A percentile compares a stretch with the other conserved stretches of the same genome.
Conservation (phyloP, 2,113 vertebrate genomes). For the Lophotis ruficrista region DNA sequence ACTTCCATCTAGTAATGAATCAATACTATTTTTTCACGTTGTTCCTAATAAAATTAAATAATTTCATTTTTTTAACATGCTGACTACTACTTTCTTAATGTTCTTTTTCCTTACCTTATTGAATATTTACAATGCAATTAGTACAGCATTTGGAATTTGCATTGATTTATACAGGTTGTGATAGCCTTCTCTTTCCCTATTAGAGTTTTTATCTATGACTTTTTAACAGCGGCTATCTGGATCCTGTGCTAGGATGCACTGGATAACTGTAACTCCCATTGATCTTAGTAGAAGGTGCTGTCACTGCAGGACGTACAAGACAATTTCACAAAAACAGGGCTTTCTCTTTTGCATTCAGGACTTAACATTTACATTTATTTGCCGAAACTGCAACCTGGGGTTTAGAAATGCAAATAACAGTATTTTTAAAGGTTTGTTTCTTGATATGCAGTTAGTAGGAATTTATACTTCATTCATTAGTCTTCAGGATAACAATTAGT, state of each 20-base stretch:
- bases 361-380: not conserved
- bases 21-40: not conserved
- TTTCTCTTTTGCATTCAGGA: not conserved
- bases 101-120: slow-evolving; percentile 25
- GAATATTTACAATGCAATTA: slow-evolving; percentile 25
- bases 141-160: not conserved
- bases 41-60: not conserved
- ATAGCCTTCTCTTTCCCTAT: not conserved
- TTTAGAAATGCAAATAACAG: not conserved
- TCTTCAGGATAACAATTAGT: not conserved
- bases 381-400: not conserved
- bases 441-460: not conserved
- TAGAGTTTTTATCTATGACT: not conserved
- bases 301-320: not conserved
- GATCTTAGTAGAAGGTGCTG: not conserved
- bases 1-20: not conserved
- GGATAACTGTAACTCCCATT: not conserved
- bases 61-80: not conserved
- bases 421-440: not conserved
- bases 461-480: not conserved
- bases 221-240: not conserved
- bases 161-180: not conserved
- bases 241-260: not conserved
- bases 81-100: not conserved
- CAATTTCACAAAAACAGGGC: not conserved